Evolutionary conservation across 1,140 invertebrate genomes (phyloP), one percentile per base, ranked within the genome.

Genomic region (Sinella curviseta): DNA sequence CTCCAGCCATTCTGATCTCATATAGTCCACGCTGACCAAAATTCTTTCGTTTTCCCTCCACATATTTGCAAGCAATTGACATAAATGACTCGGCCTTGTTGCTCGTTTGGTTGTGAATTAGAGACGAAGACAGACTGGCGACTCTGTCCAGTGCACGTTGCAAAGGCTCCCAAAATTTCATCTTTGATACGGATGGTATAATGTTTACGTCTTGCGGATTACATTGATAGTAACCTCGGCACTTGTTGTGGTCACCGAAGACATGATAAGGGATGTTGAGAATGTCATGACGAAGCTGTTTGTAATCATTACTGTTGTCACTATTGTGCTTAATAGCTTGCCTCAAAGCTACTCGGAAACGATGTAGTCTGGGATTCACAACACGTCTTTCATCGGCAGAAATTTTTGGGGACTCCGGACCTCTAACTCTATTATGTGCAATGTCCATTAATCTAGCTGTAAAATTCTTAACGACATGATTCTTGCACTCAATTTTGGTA

Each of bases 381-480:
- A 28, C 14, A 36, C 74, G 20, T 75, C 76, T 31, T 31, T 33
- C 24, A 54, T 60, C n/a, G n/a, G 14, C 39, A 48, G 20, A 20
- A 48, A 48, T 12, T 20, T 48, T 48, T 48, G 20, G 39, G n/a
- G n/a, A n/a, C 20, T 48, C 39, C 39, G n/a, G n/a, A 48, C 20
- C 39, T 48, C 20, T 48, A 8, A 48, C 39, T 48, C 20, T 8
- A 48, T 78, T 83, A 36, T 78, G 77, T 81, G 77, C 83, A 35
- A 74, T 76, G 65, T 78, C 85, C 60, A 82, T 78, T 12, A 79
- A 85, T 76, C 33, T 85, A 85, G 57, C 57, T 2, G 73, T 83
- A 77, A 83, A 87, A 86, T 54, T 88, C 85, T 84, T 88, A 83
- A 55, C 65, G 36, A 81, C 77, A 81, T 86, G 84, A 39, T 85